Evolutionary conservation across 2,113 vertebrate species (phyloP).

Genomic region (Thryonomys swinderianus): DNA sequence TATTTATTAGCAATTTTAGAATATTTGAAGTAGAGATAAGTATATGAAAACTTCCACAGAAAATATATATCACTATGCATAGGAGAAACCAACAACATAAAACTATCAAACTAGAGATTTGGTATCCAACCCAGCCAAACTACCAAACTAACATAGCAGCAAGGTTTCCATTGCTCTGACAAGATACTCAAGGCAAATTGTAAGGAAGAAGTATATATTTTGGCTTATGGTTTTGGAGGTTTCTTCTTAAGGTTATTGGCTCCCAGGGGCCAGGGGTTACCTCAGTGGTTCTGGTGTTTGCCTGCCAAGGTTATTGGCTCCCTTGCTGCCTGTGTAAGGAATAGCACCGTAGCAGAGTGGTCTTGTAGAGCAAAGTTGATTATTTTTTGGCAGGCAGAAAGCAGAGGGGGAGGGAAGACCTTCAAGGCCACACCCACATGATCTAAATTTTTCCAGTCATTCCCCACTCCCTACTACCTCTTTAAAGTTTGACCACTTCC

Average conservation of each 20-base stretch:
- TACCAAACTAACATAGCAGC: too few species aligned
- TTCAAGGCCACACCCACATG: neutral
- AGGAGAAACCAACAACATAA: neutral
- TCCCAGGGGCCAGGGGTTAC: too few species aligned
- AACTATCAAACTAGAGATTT: neutral
- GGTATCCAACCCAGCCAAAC: neutral
- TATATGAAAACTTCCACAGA: neutral
- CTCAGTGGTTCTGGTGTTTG: neutral
- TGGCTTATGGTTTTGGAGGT: neutral
- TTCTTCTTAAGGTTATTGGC: neutral
- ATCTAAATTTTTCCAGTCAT: neutral
- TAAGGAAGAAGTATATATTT: neutral
- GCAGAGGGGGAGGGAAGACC: neutral
- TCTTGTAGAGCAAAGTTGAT: neutral
- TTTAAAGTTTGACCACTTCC: neutral
- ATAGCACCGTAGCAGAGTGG: neutral
- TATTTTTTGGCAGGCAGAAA: neutral
- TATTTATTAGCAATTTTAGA: constrained; percentile 1
- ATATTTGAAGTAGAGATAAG: neutral
- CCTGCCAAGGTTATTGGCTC: neutral
- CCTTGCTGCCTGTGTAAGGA: neutral
- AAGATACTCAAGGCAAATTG: neutral
- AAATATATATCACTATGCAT: neutral
- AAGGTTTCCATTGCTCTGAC: neutral
- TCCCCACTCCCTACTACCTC: neutral